These are phyloP conservation scores for Sebastes schlegelii DNA, from an alignment of 2,113 vertebrate species.

Conservation along the genomic window DNA sequence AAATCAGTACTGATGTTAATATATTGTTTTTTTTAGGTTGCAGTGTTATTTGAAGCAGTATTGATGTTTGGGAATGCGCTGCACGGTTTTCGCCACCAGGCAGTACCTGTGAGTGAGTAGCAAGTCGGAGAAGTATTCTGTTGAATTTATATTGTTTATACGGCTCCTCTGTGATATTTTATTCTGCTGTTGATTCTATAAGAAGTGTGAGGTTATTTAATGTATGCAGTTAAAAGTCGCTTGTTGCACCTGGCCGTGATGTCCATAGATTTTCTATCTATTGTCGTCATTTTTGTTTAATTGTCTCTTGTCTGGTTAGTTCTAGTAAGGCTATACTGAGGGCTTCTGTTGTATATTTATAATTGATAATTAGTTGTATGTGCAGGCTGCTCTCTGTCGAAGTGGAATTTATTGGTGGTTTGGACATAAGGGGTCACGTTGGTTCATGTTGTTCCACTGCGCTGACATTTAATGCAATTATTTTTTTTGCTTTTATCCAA, in stretches of 20 bases:
- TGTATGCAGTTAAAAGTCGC: background rate
- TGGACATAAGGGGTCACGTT: background rate
- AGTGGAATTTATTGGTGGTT: background rate
- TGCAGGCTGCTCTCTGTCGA: background rate
- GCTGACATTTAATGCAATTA: background rate
- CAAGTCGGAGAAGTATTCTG: background rate
- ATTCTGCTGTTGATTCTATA: background rate
- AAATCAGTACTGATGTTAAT: no score
- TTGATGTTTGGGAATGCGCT: no score
- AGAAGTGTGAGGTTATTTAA: background rate
- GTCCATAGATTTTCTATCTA: background rate
- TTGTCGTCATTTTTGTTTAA: background rate
- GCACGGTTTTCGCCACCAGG: no score
- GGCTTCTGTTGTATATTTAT: background rate
- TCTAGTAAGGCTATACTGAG: background rate
- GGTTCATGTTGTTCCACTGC: background rate
- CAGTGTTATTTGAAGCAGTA: no score
- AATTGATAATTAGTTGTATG: background rate
- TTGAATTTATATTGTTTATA: background rate
- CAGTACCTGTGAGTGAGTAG: background rate
- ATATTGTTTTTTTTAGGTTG: no score
- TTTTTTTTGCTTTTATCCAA: background rate
- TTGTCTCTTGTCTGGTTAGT: background rate
- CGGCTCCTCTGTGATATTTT: background rate
- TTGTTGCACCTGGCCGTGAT: background rate